Base-by-base conservation (phyloP, 1,140 invertebrate genomes). In the Sipha flava region DNA sequence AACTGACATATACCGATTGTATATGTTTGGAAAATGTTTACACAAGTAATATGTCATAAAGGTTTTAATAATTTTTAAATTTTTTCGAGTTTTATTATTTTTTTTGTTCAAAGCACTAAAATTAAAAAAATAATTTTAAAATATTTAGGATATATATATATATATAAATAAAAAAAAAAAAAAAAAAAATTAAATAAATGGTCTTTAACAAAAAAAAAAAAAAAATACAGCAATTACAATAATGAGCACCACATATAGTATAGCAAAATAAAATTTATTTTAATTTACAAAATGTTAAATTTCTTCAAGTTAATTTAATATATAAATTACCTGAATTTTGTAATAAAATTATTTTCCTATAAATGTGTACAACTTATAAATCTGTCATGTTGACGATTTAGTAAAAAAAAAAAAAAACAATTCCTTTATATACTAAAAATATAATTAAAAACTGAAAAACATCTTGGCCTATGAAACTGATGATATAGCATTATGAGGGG, bases 401-500 rank as follows among this genome's bases (percentile, higher is more conserved):
- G 66, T 70, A 29, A n/a, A 70, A 45, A 45, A 68, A 45, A 45
- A 29, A 75, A 59, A 52, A 64, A n/a, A n/a, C n/a, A n/a, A 37
- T 64, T 40, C n/a, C 34, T 40, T 43, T 1, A 75, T n/a, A n/a
- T 75, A 75, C 10, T 57, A 75, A 18, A 72, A 49, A 49, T 21
- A 37, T 49, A 52, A 52, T 26, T 54, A 10, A 23, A 21, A 4
- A 59, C 80, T 81, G 82, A 9, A 31, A 66, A 79, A 2, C 9
- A 16, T 37, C 45, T 23, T 29, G 29, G 18, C 84, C 91, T 93
- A 96, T 83, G 94, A 95, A 81, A 95, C 94, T 26, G 94, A 95
- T 85, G 94, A 95, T 83, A 96, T 95, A 68, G 93, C 93, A 86
- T 95, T 95, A 84, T 94, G 92, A 40, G 94, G 93, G 1, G 93